Evolutionary conservation across 2,797 vertebrate genomes (phyloP).

Genomic region (Chelonia mydas): DNA sequence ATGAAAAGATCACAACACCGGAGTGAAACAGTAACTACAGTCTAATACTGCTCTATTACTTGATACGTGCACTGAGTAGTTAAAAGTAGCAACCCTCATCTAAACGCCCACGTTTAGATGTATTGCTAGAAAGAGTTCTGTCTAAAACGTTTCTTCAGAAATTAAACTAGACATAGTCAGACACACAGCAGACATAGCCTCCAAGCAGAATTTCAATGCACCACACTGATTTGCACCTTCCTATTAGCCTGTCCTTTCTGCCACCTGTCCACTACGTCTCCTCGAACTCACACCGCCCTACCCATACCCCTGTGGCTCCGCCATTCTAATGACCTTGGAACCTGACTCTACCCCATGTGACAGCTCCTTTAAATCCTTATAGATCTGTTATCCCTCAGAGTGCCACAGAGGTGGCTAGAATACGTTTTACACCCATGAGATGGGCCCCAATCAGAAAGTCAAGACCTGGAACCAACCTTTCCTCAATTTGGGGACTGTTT

Average conservation of each 20-base stretch:
- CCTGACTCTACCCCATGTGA: neutral
- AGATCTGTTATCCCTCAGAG: neutral
- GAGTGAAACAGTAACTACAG: neutral
- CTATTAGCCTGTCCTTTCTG: fast-evolving
- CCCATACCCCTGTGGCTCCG: neutral
- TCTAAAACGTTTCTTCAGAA: neutral
- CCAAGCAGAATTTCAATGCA: fast-evolving
- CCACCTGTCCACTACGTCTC: neutral
- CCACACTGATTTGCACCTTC: neutral
- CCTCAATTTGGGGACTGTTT: neutral
- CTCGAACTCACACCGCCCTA: fast-evolving
- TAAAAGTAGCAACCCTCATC: neutral
- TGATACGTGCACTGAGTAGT: neutral
- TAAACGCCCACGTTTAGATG: neutral
- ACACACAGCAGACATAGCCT: neutral
- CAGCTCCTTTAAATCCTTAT: neutral
- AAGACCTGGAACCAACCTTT: neutral
- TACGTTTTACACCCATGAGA: neutral
- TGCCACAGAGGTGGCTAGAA: neutral
- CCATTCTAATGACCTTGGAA: neutral
- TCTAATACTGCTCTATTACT: neutral
- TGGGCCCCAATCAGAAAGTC: neutral
- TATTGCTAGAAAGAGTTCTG: neutral
- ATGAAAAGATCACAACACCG: neutral
- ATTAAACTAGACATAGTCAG: fast-evolving